Conservation (phyloP, 2,113 vertebrate species). For the Casuarius casuarius region DNA sequence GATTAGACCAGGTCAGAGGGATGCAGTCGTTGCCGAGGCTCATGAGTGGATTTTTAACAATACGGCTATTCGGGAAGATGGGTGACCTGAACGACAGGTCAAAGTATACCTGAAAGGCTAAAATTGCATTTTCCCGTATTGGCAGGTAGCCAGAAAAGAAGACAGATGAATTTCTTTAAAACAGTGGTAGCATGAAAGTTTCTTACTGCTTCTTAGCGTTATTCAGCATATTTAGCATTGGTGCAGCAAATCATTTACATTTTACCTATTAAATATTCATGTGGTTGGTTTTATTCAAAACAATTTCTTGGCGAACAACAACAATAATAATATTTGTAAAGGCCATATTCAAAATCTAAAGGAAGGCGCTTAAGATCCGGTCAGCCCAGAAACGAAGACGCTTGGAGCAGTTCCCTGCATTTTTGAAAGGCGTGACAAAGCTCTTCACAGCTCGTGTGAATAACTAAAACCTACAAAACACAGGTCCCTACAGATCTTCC, state of each 20-base stretch:
- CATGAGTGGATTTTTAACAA: neutral
- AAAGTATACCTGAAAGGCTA: neutral
- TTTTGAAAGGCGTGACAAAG: neutral
- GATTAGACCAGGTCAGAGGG: neutral
- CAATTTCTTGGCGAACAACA: neutral
- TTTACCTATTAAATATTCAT: neutral
- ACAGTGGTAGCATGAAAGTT: neutral
- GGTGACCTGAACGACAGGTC: neutral
- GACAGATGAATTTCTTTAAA: neutral
- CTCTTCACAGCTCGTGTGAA: neutral
- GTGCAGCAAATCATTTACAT: neutral
- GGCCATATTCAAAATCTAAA: neutral
- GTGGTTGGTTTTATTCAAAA: neutral
- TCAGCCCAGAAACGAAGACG: neutral
- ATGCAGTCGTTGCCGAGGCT: neutral
- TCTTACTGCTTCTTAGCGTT: neutral
- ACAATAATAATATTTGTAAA: neutral
- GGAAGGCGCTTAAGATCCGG: neutral
- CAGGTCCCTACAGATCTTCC: constrained; percentile 9
- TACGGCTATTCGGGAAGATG: neutral
- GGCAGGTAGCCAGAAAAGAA: neutral
- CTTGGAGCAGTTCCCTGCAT: neutral
- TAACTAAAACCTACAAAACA: constrained; percentile 15
- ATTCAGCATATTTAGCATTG: neutral
- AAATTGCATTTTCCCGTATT: neutral